Conservation (phyloP, 2,888 invertebrate species). For the Ectemnius continuus region DNA sequence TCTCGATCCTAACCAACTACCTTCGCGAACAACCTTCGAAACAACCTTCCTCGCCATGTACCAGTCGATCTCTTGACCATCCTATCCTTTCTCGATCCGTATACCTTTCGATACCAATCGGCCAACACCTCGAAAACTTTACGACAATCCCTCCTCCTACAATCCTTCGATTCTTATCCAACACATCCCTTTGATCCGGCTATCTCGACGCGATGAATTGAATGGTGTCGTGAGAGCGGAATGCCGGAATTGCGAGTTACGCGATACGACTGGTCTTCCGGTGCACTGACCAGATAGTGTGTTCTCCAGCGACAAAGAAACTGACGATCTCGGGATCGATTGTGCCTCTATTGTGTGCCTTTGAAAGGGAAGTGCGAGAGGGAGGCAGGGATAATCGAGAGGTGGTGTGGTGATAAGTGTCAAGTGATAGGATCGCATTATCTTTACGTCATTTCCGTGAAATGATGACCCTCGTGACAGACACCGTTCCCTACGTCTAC, state of each 20-base stretch:
- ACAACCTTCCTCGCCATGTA: background rate
- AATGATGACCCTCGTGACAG: conserved; percentile 77
- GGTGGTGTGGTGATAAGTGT: background rate
- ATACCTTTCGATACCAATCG: too few species aligned
- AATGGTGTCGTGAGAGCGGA: background rate
- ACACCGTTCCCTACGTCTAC: conserved; percentile 72
- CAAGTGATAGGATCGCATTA: background rate
- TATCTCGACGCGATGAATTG: background rate
- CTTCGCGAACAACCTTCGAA: background rate
- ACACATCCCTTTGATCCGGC: background rate
- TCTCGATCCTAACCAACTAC: background rate
- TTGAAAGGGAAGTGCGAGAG: background rate
- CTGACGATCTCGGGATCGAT: background rate
- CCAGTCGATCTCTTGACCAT: background rate
- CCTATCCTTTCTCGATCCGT: background rate
- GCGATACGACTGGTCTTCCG: background rate
- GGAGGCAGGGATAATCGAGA: background rate
- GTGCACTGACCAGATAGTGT: background rate
- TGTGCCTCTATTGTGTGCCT: background rate
- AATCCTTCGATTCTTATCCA: background rate
- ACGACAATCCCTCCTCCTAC: background rate
- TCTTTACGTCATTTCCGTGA: conserved; percentile 46
- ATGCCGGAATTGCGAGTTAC: background rate
- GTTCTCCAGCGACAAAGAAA: background rate
- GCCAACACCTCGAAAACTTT: too few species aligned